Evolutionary conservation across 1,140 invertebrate species (phyloP).

Genomic region (Diachasmimorpha longicaudata): DNA sequence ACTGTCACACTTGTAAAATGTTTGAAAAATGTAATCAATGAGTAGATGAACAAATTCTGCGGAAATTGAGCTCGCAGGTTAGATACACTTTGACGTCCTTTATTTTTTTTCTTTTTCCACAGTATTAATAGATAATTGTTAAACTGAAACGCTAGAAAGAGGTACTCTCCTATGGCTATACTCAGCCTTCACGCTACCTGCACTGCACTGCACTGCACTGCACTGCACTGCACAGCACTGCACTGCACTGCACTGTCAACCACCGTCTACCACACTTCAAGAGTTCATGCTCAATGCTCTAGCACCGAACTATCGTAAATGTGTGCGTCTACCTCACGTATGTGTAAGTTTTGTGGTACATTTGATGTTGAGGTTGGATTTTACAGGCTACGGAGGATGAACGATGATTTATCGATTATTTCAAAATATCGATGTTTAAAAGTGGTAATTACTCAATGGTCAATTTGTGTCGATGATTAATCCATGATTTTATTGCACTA

Average conservation of each 20-base stretch:
- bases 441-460: too few species aligned
- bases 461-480: too few species aligned
- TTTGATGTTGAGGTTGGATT: neutral
- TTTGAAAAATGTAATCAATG: neutral
- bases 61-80: too few species aligned
- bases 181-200: constrained; percentile 43
- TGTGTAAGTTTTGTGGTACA: too few species aligned
- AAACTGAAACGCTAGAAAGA: constrained; percentile 19
- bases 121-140: too few species aligned
- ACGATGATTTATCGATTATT: too few species aligned
- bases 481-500: too few species aligned
- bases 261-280: neutral
- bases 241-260: constrained; percentile 1
- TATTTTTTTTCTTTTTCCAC: too few species aligned
- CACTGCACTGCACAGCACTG: constrained; percentile 9
- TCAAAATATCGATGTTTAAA: too few species aligned
- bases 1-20: constrained; percentile 9
- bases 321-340: constrained; percentile 15
- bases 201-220: constrained; percentile 32
- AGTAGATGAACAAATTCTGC: neutral
- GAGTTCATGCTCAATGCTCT: constrained; percentile 22
- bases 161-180: constrained; percentile 35
- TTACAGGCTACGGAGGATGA: neutral
- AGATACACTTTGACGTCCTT: too few species aligned
- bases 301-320: neutral